Conservation (phyloP, 64 coral and sea anemone genomes). For the Exaiptasia diaphana region DNA sequence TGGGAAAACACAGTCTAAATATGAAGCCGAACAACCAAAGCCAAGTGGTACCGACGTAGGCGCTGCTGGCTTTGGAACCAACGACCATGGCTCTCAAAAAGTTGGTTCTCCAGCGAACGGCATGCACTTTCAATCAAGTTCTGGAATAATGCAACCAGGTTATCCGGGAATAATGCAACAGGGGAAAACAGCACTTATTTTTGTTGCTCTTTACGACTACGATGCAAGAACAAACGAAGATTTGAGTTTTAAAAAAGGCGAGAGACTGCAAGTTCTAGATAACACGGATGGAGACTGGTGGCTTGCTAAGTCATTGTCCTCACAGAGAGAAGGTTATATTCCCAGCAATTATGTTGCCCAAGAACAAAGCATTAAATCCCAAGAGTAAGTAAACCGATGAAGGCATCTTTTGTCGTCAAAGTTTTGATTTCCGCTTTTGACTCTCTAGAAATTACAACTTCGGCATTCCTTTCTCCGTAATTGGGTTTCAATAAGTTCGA, state of each 20-base stretch:
- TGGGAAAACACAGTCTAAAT: slow-evolving; percentile 67
- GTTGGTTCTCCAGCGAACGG: neutral
- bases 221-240: slow-evolving; percentile 96
- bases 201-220: slow-evolving; percentile 96
- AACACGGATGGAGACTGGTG: slow-evolving; percentile 99
- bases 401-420: neutral
- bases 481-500: too few species aligned
- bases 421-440: slow-evolving; percentile 9
- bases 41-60: neutral
- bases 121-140: slow-evolving; percentile 20
- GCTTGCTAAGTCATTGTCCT: slow-evolving; percentile 83
- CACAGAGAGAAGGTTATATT: slow-evolving; percentile 87
- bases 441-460: neutral
- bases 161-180: slow-evolving; percentile 52
- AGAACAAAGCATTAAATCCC: slow-evolving; percentile 85
- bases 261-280: slow-evolving; percentile 89
- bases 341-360: slow-evolving; percentile 98
- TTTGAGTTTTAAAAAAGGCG: slow-evolving; percentile 96
- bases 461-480: too few species aligned
- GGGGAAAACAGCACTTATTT: slow-evolving; percentile 64
- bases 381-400: slow-evolving; percentile 81
- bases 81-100: too few species aligned
- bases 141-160: slow-evolving; percentile 5
- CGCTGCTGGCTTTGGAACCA: too few species aligned
- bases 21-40: slow-evolving; percentile 42